These are phyloP conservation scores for Eubasilissa splendida DNA, from an alignment of 2,888 invertebrate genomes.

Conservation along the genomic window DNA sequence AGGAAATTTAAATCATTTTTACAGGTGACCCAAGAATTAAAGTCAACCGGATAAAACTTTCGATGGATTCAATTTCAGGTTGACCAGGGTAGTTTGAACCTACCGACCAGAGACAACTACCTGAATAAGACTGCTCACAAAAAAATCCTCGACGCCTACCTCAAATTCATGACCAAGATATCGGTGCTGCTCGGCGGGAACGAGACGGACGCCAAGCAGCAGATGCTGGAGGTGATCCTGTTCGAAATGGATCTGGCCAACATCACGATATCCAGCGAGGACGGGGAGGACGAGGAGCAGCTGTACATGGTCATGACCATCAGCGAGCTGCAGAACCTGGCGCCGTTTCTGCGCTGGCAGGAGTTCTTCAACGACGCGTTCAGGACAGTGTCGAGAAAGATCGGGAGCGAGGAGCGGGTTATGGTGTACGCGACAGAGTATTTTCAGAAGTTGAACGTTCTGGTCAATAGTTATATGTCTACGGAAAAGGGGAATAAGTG, in stretches of 20 bases:
- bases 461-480: constrained; percentile 80
- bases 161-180: constrained; percentile 93
- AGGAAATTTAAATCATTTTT: too few species aligned
- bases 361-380: constrained; percentile 90
- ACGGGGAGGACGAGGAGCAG: constrained; percentile 91
- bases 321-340: constrained; percentile 81
- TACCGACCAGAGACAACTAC: constrained; percentile 94
- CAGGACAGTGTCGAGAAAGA: constrained; percentile 77
- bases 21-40: too few species aligned
- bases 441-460: constrained; percentile 81
- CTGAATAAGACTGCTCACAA: constrained; percentile 91
- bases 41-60: too few species aligned
- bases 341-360: constrained; percentile 91
- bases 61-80: constrained; percentile 72
- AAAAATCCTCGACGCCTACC: constrained; percentile 88
- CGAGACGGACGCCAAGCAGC: constrained; percentile 77
- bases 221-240: constrained; percentile 84
- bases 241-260: constrained; percentile 92
- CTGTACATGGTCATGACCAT: constrained; percentile 85
- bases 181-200: constrained; percentile 87
- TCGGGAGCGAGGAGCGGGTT: constrained; percentile 81
- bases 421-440: constrained; percentile 94
- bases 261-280: constrained; percentile 89
- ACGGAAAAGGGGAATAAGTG: constrained; percentile 81
- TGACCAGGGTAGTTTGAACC: constrained; percentile 92